phyloP scores from a whole-genome alignment of 2,113 vertebrate species.

The Prochilodus magdalenae region DNA sequence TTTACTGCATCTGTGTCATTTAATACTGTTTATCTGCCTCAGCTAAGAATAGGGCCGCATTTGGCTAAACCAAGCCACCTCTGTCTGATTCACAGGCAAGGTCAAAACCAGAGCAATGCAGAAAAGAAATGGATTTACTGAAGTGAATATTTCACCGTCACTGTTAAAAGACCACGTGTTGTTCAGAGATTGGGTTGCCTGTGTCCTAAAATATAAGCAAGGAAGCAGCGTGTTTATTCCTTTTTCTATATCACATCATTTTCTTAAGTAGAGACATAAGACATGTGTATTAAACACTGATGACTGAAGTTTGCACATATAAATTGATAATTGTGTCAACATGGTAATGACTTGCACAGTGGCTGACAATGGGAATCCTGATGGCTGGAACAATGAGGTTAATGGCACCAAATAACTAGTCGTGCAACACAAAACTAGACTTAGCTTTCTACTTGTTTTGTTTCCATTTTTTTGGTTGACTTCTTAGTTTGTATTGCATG shows the following conservation, averaged over 20 bases:
- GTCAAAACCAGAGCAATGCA: slow-evolving; percentile 21
- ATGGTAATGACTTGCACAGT: background rate
- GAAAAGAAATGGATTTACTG: background rate
- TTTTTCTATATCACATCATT: slow-evolving; percentile 36
- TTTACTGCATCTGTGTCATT: slow-evolving; percentile 51
- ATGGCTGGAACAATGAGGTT: background rate
- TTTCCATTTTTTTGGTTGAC: slow-evolving; percentile 40
- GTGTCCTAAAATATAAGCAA: background rate
- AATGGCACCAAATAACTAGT: slow-evolving; percentile 31
- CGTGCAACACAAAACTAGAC: slow-evolving; percentile 46
- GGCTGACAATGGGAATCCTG: background rate
- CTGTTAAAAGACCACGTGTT: slow-evolving; percentile 23
- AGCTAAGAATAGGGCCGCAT: slow-evolving; percentile 46
- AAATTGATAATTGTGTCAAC: slow-evolving; percentile 17
- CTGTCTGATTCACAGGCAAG: slow-evolving; percentile 14
- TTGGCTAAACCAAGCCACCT: slow-evolving; percentile 38
- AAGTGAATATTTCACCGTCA: background rate
- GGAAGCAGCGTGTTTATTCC: slow-evolving; percentile 16
- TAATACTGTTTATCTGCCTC: slow-evolving; percentile 50
- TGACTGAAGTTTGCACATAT: background rate
- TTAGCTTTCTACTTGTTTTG: background rate
- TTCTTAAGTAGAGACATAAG: slow-evolving; percentile 18
- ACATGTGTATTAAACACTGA: slow-evolving; percentile 24
- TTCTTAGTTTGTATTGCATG: slow-evolving; percentile 49
- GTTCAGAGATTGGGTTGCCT: slow-evolving; percentile 12